Evolutionary conservation across 2,888 invertebrate species (phyloP).

Genomic region (Germaria angustata): DNA sequence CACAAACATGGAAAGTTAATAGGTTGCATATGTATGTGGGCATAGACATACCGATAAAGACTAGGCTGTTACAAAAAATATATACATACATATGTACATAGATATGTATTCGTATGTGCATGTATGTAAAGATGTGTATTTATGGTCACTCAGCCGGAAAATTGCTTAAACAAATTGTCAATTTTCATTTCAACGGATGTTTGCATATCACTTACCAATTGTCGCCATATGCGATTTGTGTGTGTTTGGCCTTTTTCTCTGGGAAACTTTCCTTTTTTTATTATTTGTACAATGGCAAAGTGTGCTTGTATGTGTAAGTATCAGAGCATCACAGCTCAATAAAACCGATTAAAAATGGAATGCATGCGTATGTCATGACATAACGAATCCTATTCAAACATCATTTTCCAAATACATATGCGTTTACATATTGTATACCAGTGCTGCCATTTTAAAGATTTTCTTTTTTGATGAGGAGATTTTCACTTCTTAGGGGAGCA

Average conservation of each 20-base stretch:
- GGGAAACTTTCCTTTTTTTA: neutral
- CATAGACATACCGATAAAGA: constrained; percentile 46
- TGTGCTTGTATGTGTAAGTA: neutral
- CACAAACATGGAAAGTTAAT: neutral
- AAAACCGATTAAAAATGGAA: constrained; percentile 61
- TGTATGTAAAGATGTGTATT: too few species aligned
- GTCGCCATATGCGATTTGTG: constrained; percentile 72
- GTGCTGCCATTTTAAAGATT: neutral
- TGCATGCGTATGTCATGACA: constrained; percentile 57
- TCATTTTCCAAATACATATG: constrained; percentile 22
- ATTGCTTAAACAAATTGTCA: constrained; percentile 73
- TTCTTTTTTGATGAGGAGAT: too few species aligned
- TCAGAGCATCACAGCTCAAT: constrained; percentile 49
- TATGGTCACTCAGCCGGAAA: constrained; percentile 70
- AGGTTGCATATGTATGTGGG: too few species aligned
- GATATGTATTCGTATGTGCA: too few species aligned
- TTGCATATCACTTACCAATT: constrained; percentile 75
- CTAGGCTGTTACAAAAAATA: constrained; percentile 31
- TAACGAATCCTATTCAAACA: constrained; percentile 52
- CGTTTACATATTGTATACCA: neutral
- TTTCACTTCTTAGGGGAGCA: too few species aligned
- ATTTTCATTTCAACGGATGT: constrained; percentile 73
- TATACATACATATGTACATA: too few species aligned
- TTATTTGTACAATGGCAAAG: neutral
- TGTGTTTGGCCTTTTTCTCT: neutral